These are phyloP conservation scores for Larimichthys crocea DNA, from an alignment of 2,113 vertebrate species.

Conservation along the genomic window DNA sequence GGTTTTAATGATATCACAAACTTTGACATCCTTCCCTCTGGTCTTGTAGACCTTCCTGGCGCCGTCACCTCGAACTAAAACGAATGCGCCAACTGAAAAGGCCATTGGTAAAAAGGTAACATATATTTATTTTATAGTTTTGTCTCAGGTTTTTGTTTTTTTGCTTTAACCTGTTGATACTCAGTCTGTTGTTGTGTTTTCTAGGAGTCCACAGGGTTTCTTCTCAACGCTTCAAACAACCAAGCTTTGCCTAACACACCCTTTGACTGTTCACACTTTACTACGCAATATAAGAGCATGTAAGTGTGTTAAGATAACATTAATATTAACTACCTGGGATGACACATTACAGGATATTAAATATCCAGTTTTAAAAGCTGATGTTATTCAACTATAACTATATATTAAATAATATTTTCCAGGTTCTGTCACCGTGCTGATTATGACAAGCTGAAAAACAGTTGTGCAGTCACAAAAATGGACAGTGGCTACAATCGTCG, in stretches of 20 bases:
- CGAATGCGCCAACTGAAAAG: background rate
- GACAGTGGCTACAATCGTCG: slow-evolving; percentile 39
- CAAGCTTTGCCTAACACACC: slow-evolving; percentile 37
- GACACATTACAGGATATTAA: background rate
- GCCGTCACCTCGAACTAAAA: background rate
- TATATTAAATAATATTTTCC: background rate
- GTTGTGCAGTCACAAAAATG: slow-evolving; percentile 8
- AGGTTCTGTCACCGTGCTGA: slow-evolving; percentile 51
- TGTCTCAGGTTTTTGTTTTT: background rate
- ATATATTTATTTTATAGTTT: background rate
- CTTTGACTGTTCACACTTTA: slow-evolving; percentile 60
- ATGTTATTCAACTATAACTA: too few species aligned
- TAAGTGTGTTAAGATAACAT: slow-evolving; percentile 47
- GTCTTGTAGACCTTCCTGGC: slow-evolving; percentile 41
- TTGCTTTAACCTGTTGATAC: background rate
- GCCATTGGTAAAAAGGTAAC: slow-evolving; percentile 60
- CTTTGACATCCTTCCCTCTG: slow-evolving; percentile 4
- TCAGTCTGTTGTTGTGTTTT: slow-evolving; percentile 32
- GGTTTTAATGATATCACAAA: slow-evolving; percentile 8
- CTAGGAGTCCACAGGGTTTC: slow-evolving; percentile 65
- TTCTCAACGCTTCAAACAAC: slow-evolving; percentile 59
- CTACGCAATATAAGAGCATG: slow-evolving; percentile 67
- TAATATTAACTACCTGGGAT: background rate
- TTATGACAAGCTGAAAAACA: slow-evolving; percentile 1
- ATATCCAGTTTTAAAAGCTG: background rate